Evolutionary conservation across 2,113 vertebrate species (phyloP), one percentile per base, ranked within the genome.

Genomic region (Toxotes jaculatrix): DNA sequence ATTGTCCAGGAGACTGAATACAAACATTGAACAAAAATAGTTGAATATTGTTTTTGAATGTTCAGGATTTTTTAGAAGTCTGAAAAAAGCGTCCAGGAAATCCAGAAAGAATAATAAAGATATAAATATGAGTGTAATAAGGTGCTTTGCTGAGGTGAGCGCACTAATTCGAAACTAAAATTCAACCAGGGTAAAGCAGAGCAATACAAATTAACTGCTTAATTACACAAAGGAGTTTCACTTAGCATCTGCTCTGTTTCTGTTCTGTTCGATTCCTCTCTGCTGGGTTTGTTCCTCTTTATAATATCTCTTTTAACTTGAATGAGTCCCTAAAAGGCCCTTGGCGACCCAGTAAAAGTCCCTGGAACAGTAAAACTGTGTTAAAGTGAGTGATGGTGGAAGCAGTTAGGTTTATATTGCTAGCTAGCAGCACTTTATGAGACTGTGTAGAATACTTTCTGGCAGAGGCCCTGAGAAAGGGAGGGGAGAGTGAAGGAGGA

Each of bases 371-470:
- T 79, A 72, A 90, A 85, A 71, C 36, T 43, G 75, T 64, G 67
- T 89, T 91, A 56, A 88, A 88, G 74, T 87, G 76, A 91, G 57
- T 79, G 69, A 85, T 89, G 23, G 83, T 64, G 34, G 77, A 79
- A 55, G 64, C 76, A 85, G 47, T 91, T 82, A 43, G 66, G 74
- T 86, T 86, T 87, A 79, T 87, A 70, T 63, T 57, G 72, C 53
- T 65, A 70, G 68, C 77, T 66, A 59, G n/a, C 55, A 63, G 62
- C 79, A 38, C 71, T 87, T 88, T 86, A 85, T 70, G 73, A 75
- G 75, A 71, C 69, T 75, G 73, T 75, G 66, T 43, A 40, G 57
- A 83, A 77, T 81, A 43, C 47, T 79, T 57, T 77, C 32, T 81
- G 71, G 43, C 73, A 65, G 57, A 7, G 23, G 71, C 36, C 36